Percentiles rank a stretch among this genome's conserved stretches.
phyloP scores from a whole-genome alignment of 2,797 vertebrate genomes.

The Ara ararauna region DNA sequence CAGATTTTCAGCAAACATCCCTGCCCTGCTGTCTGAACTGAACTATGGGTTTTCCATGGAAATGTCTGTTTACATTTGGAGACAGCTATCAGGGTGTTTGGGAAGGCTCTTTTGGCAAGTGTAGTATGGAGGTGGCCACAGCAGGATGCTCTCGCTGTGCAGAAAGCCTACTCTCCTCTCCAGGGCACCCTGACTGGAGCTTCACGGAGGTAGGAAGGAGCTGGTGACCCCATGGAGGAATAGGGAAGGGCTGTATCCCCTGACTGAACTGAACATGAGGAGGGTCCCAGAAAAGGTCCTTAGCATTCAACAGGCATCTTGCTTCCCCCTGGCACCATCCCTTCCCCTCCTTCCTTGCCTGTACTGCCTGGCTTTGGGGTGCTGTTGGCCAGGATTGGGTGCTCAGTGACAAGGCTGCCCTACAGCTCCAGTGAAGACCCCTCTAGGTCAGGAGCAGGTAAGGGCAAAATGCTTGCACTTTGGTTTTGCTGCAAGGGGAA shows the following conservation, averaged over 20 bases:
- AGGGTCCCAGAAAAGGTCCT: neutral
- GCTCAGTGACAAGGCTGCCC: neutral
- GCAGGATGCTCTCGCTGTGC: neutral
- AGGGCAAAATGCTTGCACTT: rapidly evolving
- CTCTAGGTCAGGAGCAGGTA: neutral
- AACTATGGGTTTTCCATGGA: neutral
- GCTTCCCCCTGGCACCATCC: neutral
- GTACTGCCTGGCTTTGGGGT: too few relatives aligned
- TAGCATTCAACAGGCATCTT: neutral
- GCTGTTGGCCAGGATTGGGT: neutral
- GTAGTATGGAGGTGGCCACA: neutral
- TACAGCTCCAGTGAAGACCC: rapidly evolving
- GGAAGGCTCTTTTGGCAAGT: neutral
- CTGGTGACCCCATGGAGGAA: rapidly evolving
- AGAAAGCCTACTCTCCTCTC: neutral
- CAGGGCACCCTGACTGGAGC: rapidly evolving
- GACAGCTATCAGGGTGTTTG: neutral
- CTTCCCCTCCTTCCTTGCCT: neutral
- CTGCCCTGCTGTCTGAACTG: neutral
- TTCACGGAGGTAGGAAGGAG: neutral
- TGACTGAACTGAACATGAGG: neutral
- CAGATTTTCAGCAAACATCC: neutral
- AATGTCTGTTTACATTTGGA: neutral
- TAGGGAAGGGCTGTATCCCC: neutral
- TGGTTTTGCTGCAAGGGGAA: neutral